Base-by-base conservation (phyloP, 2,797 vertebrate species). In the Sylvia borin region DNA sequence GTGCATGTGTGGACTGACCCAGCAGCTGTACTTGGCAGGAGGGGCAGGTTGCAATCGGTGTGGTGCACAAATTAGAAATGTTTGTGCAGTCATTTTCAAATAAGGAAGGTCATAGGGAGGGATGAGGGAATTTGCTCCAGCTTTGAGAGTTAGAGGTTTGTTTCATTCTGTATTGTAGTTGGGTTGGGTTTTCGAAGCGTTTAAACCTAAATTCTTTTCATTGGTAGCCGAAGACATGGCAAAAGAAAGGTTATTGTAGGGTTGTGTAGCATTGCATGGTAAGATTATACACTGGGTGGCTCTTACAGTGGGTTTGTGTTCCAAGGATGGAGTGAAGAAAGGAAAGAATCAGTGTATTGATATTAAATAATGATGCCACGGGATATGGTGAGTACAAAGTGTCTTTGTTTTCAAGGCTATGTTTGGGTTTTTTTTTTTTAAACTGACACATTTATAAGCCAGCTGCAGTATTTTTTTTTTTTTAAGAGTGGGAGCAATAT, bases 281-380 rank as follows among this genome's bases (percentile, higher is more conserved):
- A 60, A 86, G 88, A 84, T 97, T 95, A 84, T 85, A 89, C 72
- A 70, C 73, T 66, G 75, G 68, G 74, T 91, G 79, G 55, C 83
- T 96, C 73, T 96, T 95, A 88, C 5, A 80, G 58, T 88, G 94
- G 53, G 43, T 89, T 93, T 93, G 85, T 96, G 77, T 76, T 90
- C 80, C 72, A 91, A 76, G 61, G 65, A 94, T 95, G 71, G 61
- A 92, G 87, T 85, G 79, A 94, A 90, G 90, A 93, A 93, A 95
- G 75, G 68, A 64, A 78, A 91, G 73, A 97, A 85, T 58, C 40
- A 58, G 55, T 85, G 72, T 88, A 89, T 92, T 96, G 88, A 81
- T 95, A 86, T 77, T 93, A 95, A 95, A 94, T 95, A 90, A 93
- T 92, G 90, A 76, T 92, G 64, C 89, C 64, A 84, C 74, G 95